Base-by-base conservation (phyloP, 2,888 invertebrate genomes). In the Glomeris marginata region DNA sequence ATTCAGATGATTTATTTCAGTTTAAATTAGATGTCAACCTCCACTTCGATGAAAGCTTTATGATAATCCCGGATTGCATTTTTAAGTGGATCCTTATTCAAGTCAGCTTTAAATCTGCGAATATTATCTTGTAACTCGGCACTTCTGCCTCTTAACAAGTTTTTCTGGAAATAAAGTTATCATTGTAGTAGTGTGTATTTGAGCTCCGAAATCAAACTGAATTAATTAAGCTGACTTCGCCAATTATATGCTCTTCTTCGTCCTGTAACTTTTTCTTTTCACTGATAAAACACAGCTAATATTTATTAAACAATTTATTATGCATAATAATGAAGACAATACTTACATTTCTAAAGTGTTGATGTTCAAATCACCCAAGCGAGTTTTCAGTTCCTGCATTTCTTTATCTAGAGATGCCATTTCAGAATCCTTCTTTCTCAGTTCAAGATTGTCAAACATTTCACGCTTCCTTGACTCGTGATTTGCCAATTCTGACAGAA, bases 1-100 rank as follows among this genome's bases (percentile, higher is more conserved):
- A 28, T 28, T n/a, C n/a, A 28, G 28, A 5, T 28, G 4, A 28
- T 28, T 28, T 28, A 8, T 8, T 28, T 28, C 28, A 8, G 3
- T 28, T 28, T 28, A 28, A 28, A 5, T 28, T 5, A 38, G 33
- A 40, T 51, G 6, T 45, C 71, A 0, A 81, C 73, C 50, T 66
- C 64, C 22, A 73, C 59, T 58, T 84, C 79, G 44, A 80, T 77
- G 57, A 75, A 73, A 58, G 77, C 80, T 50, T 77, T 73, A 46
- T 74, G 74, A 62, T 80, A 84, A 54, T 80, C 78, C 51, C 70
- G 72, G 36, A 80, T 74, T 1, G 85, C 81, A 59, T 81, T 74
- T 62, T 77, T 79, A 57, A 77, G 80, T 58, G 75, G 69, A 1
- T 77, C 75, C 54, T 75, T 73, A 21, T 72, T 71, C 41, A 91